Conservation (phyloP, 2,888 invertebrate genomes). For the Athalia circularis region DNA sequence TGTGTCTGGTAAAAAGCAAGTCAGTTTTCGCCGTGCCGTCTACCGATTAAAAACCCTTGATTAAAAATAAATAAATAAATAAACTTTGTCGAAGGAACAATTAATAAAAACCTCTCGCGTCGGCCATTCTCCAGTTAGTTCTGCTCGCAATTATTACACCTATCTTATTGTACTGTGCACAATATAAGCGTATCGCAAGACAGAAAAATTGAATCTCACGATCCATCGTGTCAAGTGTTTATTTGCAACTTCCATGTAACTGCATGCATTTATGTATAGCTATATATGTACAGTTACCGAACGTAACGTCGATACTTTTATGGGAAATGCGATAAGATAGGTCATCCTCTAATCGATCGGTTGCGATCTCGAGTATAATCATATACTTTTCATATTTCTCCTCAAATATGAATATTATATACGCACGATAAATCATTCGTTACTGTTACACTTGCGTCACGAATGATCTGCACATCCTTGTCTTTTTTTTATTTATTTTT, state of each 20-base stretch:
- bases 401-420: neutral
- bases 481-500: no score
- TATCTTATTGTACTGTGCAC: neutral
- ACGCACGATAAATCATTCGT: neutral
- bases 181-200: neutral
- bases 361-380: neutral
- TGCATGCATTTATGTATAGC: neutral
- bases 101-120: no score
- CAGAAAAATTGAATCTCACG: neutral
- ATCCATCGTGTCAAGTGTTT: slow-evolving; percentile 30
- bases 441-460: neutral
- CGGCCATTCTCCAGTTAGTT: neutral
- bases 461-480: no score
- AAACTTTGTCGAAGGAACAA: no score
- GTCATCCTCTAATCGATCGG: neutral
- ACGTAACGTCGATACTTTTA: neutral
- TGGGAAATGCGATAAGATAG: slow-evolving; percentile 10
- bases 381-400: no score
- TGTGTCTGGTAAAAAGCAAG: neutral
- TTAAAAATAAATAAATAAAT: neutral
- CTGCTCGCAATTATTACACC: neutral
- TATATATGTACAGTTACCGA: neutral
- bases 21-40: slow-evolving; percentile 27
- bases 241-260: slow-evolving; percentile 11
- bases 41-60: slow-evolving; percentile 8